These are phyloP conservation scores for Euproctis similis DNA, from an alignment of 2,888 invertebrate species.

Conservation along the genomic window DNA sequence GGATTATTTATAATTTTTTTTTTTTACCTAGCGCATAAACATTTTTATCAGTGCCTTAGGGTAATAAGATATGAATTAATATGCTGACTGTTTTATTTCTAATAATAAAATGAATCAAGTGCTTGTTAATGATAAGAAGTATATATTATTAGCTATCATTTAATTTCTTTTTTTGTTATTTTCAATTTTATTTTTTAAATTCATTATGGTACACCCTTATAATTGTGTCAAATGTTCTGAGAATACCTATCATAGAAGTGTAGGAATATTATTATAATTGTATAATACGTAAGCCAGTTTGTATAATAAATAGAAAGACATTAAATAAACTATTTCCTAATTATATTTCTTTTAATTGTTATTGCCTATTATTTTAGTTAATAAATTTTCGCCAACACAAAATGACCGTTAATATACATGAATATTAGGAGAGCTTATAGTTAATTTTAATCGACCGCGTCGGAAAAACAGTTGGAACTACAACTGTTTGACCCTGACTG, in stretches of 20 bases:
- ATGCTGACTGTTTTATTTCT: slow-evolving; percentile 46
- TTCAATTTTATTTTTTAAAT: too few species aligned
- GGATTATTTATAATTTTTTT: slow-evolving; percentile 52
- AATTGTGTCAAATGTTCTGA: slow-evolving; percentile 62
- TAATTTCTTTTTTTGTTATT: too few species aligned
- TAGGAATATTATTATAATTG: slow-evolving; percentile 30
- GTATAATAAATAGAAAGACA: slow-evolving; percentile 73
- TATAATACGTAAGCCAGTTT: slow-evolving; percentile 64
- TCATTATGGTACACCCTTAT: too few species aligned
- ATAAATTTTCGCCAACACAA: too few species aligned
- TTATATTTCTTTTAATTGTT: slow-evolving; percentile 9
- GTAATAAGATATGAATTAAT: slow-evolving; percentile 57
- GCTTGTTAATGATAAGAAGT: slow-evolving; percentile 37
- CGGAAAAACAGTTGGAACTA: too few species aligned
- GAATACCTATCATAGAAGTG: slow-evolving; percentile 29
- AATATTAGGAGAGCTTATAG: too few species aligned
- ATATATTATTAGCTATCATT: slow-evolving; percentile 26
- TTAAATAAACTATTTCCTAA: slow-evolving; percentile 51
- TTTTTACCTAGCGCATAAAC: slow-evolving; percentile 59
- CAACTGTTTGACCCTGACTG: too few species aligned
- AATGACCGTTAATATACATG: too few species aligned
- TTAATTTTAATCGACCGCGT: too few species aligned
- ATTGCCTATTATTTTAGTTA: too few species aligned
- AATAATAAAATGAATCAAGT: slow-evolving; percentile 38
- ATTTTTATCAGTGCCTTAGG: slow-evolving; percentile 70